phyloP scores from a whole-genome alignment of 1,140 invertebrate species.

The Calephelis nemesis region DNA sequence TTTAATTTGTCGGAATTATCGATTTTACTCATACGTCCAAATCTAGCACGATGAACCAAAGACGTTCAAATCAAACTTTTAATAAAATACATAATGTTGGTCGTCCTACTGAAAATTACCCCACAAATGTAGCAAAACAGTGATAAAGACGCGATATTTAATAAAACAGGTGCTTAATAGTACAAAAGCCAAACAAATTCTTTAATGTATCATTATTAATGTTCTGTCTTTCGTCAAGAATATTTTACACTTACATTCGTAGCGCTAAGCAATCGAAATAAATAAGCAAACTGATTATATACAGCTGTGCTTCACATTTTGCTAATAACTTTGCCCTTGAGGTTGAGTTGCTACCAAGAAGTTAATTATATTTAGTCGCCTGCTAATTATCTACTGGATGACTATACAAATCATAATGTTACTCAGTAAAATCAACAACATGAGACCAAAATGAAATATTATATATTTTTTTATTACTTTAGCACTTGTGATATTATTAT shows the following conservation, averaged over 20 bases:
- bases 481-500: too few relatives aligned
- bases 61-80: background rate
- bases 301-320: constrained; percentile 22
- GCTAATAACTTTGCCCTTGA: constrained; percentile 40
- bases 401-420: background rate
- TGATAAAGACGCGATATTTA: too few relatives aligned
- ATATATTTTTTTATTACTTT: too few relatives aligned
- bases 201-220: too few relatives aligned
- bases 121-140: too few relatives aligned
- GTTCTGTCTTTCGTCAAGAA: background rate
- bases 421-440: background rate
- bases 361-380: constrained; percentile 23
- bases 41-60: too few relatives aligned
- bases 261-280: constrained; percentile 34
- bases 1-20: constrained; percentile 61
- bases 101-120: too few relatives aligned
- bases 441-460: background rate
- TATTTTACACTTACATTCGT: constrained; percentile 21
- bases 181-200: too few relatives aligned
- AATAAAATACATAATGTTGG: too few relatives aligned
- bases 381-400: constrained; percentile 2
- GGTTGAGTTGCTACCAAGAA: constrained; percentile 28
- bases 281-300: constrained; percentile 33
- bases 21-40: constrained; percentile 61
- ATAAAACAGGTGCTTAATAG: too few relatives aligned